These are phyloP conservation scores for Heliangelus exortis DNA, from an alignment of 2,797 vertebrate genomes.

Conservation along the genomic window DNA sequence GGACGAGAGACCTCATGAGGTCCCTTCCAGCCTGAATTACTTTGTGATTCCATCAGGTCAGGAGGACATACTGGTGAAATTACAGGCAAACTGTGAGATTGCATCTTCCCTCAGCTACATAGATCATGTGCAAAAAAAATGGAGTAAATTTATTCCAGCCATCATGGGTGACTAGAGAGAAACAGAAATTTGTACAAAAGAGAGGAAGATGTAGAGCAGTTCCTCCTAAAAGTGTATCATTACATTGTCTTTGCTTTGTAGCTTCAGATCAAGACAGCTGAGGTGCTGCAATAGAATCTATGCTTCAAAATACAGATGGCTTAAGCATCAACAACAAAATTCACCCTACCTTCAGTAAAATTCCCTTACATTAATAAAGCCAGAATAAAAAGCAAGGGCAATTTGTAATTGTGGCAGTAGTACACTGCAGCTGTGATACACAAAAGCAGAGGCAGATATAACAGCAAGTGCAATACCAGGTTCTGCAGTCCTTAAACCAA, in stretches of 20 bases:
- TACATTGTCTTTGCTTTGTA: neutral
- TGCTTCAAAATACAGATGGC: neutral
- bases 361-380: neutral
- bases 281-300: constrained; percentile 18
- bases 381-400: neutral
- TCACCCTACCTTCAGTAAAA: neutral
- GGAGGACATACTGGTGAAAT: constrained; percentile 7
- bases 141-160: constrained; percentile 8
- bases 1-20: neutral
- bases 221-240: neutral
- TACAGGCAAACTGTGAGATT: neutral
- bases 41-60: neutral
- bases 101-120: neutral
- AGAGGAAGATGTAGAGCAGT: neutral
- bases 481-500: neutral
- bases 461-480: neutral
- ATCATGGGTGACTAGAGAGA: neutral
- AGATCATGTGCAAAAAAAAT: neutral
- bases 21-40: neutral
- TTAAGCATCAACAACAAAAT: neutral
- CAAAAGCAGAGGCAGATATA: neutral
- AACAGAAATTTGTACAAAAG: neutral
- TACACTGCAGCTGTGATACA: neutral
- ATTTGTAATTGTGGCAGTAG: neutral
- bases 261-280: constrained; percentile 10